Conservation (phyloP, 2,888 invertebrate genomes). For the Tipula vernalis region DNA sequence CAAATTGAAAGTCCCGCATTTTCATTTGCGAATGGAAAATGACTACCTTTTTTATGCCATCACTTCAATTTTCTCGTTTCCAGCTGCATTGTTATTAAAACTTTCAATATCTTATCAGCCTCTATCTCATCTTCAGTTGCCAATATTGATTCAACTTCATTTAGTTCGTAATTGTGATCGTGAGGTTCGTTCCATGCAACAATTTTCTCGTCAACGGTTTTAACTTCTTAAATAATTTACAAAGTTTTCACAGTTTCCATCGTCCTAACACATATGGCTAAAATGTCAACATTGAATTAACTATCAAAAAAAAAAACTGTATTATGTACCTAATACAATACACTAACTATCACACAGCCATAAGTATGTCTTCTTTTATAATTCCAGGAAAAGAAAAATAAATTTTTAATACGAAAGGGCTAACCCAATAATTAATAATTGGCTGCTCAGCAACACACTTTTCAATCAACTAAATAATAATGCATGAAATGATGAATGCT, state of each 20-base stretch:
- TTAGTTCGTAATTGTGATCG: background rate
- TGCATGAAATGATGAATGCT: no score
- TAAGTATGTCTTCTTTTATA: no score
- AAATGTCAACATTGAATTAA: background rate
- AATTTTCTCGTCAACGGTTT: background rate
- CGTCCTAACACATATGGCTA: background rate
- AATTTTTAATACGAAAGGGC: no score
- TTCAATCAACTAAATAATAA: no score
- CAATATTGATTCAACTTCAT: background rate
- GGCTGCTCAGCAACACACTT: no score
- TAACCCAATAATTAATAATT: no score
- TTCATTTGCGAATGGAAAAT: background rate
- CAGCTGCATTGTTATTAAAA: background rate
- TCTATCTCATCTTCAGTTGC: background rate
- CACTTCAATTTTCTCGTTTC: background rate
- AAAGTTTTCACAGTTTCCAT: background rate
- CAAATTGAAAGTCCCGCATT: no score
- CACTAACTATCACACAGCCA: no score
- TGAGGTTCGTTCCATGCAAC: background rate
- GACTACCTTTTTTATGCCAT: background rate
- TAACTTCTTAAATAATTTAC: background rate
- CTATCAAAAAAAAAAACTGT: no score
- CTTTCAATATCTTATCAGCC: background rate
- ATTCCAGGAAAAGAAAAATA: no score
- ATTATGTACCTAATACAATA: no score